phyloP scores from a whole-genome alignment of 2,888 invertebrate genomes.

The Nephrotoma appendiculata region DNA sequence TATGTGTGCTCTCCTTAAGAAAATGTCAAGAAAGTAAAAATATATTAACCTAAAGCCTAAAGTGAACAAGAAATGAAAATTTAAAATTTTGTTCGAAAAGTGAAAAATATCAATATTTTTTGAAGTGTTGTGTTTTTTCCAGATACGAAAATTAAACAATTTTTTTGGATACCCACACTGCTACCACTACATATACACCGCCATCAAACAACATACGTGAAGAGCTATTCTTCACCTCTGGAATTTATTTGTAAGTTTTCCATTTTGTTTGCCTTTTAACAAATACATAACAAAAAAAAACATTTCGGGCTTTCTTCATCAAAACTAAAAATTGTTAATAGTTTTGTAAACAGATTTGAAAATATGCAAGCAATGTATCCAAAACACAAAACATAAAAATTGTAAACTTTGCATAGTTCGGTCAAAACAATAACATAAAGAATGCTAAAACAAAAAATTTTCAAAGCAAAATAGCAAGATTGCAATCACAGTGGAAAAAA shows the following conservation, averaged over 20 bases:
- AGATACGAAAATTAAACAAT: background rate
- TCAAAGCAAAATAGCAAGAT: background rate
- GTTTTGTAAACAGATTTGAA: background rate
- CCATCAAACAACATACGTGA: background rate
- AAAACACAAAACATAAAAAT: background rate
- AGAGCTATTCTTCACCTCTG: background rate
- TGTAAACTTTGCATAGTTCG: background rate
- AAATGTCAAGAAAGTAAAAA: background rate
- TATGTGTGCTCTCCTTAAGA: background rate
- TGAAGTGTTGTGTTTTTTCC: background rate
- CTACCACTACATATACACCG: background rate
- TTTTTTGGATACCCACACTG: background rate
- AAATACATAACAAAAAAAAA: background rate
- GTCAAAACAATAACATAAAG: background rate
- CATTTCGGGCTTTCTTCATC: background rate
- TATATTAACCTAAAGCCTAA: background rate
- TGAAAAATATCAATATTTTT: background rate
- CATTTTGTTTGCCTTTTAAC: background rate
- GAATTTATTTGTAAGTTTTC: background rate
- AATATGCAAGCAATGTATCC: background rate
- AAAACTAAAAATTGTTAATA: background rate
- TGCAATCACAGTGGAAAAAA: background rate
- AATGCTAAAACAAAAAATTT: background rate
- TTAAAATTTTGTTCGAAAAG: background rate
- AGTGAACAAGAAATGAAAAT: background rate